phyloP scores from a whole-genome alignment of 2,113 vertebrate species.

The Pithys albifrons region DNA sequence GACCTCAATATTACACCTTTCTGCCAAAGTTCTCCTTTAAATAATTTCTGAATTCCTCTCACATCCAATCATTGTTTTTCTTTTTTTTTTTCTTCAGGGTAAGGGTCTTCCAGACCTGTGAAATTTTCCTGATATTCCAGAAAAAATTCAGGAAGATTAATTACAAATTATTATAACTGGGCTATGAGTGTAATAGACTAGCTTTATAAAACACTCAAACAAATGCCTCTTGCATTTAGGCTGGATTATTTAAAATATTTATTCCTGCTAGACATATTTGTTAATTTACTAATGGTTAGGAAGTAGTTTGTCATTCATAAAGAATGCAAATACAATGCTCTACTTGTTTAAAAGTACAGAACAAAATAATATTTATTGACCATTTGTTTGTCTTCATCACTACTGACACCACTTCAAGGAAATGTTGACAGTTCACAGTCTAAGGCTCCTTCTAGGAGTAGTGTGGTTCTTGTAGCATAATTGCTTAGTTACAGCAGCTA shows the following conservation, averaged over 20 bases:
- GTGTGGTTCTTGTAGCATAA: neutral
- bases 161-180: neutral
- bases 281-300: neutral
- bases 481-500: neutral
- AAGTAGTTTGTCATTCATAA: neutral
- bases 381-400: neutral
- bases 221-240: neutral
- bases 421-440: neutral
- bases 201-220: neutral
- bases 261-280: neutral
- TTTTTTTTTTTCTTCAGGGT: accelerated
- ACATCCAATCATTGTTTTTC: neutral
- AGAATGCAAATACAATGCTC: neutral
- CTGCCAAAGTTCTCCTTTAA: neutral
- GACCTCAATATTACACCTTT: neutral
- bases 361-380: neutral
- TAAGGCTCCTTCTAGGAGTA: neutral
- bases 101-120: neutral
- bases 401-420: neutral
- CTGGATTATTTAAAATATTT: neutral
- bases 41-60: neutral
- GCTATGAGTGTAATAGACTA: neutral
- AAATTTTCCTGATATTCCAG: neutral
- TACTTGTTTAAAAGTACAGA: neutral
- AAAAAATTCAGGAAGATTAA: neutral